phyloP scores from a whole-genome alignment of 1,140 invertebrate species.

The Drosophila cardini region DNA sequence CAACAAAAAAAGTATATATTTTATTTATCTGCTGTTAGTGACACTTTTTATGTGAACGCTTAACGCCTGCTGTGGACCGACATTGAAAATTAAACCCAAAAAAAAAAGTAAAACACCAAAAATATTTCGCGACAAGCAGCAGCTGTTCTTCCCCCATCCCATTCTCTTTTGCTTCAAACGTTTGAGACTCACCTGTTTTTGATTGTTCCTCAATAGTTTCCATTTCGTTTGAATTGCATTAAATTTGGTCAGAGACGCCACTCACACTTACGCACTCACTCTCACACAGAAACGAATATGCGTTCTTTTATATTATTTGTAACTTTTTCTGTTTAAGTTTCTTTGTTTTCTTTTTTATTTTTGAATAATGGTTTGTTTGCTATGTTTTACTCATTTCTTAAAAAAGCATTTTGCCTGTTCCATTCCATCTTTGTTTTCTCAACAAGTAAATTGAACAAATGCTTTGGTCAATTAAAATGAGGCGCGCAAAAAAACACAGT shows the following conservation, averaged over 20 bases:
- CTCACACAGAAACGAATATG: slow-evolving; percentile 26
- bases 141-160: slow-evolving; percentile 24
- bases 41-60: slow-evolving; percentile 72
- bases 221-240: slow-evolving; percentile 60
- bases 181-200: slow-evolving; percentile 70
- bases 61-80: slow-evolving; percentile 30
- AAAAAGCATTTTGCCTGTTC: slow-evolving; percentile 2
- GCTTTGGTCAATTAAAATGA: slow-evolving; percentile 65
- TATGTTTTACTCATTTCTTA: slow-evolving; percentile 40
- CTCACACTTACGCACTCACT: slow-evolving; percentile 39
- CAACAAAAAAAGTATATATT: slow-evolving; percentile 34
- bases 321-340: slow-evolving; percentile 44
- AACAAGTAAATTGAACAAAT: slow-evolving; percentile 41
- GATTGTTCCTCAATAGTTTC: slow-evolving; percentile 80
- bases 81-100: slow-evolving; percentile 61
- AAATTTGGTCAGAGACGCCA: slow-evolving; percentile 40
- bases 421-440: slow-evolving; percentile 40
- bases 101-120: slow-evolving; percentile 13
- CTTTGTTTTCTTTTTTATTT: slow-evolving; percentile 50
- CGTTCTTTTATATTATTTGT: slow-evolving; percentile 4
- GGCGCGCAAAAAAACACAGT: slow-evolving; percentile 55
- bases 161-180: background rate
- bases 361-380: slow-evolving; percentile 37
- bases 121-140: slow-evolving; percentile 22
- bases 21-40: slow-evolving; percentile 68